Base-by-base conservation (phyloP, 2,888 invertebrate species). In the Portevinia maculata region DNA sequence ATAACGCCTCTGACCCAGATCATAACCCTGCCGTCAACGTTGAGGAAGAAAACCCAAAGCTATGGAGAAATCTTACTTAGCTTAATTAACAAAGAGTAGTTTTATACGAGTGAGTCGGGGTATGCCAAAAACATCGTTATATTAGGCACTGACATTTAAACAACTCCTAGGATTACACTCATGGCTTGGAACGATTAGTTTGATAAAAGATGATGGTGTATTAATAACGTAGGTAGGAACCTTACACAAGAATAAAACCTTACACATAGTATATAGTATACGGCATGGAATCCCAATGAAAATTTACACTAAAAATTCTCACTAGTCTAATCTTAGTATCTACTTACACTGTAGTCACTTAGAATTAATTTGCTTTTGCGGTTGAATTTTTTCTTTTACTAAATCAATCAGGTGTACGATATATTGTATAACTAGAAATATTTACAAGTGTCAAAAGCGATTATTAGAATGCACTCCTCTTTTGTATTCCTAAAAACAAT, bases 401-500 rank as follows among this genome's bases (percentile, higher is more conserved):
- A 64, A 52, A 59, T 59, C 53, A 53, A 65, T 73, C 73, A 67
- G 67, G 67, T 78, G 41, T 70, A 48, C 55, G 21, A n/a, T 65
- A 57, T 44, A 52, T 44, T 55, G 19, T 55, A 28, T 2, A 7
- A 6, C 21, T 62, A 62, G 28, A 41, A 19, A 39, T 78, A 76
- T 76, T 48, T 78, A 78, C 76, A 78, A 62, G 28, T 62, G 48
- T 70, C 19, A 53, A 53, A 44, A 44, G n/a, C 24, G 48, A 41
- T 44, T 60, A 50, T 3, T 57, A 30, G 32, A 57, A 48, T 15
- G 34, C 17, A 11, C 19, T 44, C 9, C 19, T 28, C 11, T 3
- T 64, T 55, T 34, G 15, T 50, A 1, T 21, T 75, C 30, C 15
- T 84, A 85, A 67, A 85, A 85, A 85, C 85, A 85, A 76, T 84